These are phyloP conservation scores for Lasiurus cinereus DNA, from an alignment of 2,113 vertebrate genomes.

Conservation along the genomic window DNA sequence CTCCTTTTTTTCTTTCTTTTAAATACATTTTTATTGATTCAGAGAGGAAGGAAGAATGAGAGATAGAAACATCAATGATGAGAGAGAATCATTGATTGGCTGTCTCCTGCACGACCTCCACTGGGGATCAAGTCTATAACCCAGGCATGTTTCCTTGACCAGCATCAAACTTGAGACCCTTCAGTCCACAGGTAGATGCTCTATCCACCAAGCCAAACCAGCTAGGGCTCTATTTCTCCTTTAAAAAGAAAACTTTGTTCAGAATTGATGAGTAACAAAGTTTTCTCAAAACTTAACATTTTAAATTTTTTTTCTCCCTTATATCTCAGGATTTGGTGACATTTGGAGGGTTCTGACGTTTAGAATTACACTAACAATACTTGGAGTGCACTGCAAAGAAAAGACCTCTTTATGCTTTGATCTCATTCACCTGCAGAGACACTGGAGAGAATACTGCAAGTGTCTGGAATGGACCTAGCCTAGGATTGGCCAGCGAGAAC, in stretches of 20 bases:
- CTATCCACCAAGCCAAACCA: no score
- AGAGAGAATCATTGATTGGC: no score
- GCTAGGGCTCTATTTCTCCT: not conserved
- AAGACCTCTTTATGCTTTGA: not conserved
- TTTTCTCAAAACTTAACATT: conserved; percentile 35
- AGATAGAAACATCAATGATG: no score
- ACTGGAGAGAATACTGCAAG: not conserved
- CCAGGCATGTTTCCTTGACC: no score
- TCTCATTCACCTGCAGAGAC: not conserved
- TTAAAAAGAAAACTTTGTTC: conserved; percentile 19
- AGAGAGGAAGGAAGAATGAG: no score
- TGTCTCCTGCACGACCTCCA: no score
- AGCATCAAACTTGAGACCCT: no score
- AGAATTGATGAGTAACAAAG: not conserved
- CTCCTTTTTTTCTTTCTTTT: not conserved
- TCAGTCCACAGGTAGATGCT: no score
- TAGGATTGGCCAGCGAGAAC: not conserved
- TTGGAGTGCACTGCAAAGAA: not conserved
- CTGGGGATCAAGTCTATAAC: no score
- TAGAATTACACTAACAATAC: not conserved
- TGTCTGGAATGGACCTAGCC: not conserved
- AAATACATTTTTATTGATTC: no score
- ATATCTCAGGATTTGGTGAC: not conserved
- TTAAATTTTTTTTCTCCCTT: not conserved
- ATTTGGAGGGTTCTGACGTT: not conserved